phyloP scores from a whole-genome alignment of 2,113 vertebrate genomes.

The Oreochromis tanganicae region DNA sequence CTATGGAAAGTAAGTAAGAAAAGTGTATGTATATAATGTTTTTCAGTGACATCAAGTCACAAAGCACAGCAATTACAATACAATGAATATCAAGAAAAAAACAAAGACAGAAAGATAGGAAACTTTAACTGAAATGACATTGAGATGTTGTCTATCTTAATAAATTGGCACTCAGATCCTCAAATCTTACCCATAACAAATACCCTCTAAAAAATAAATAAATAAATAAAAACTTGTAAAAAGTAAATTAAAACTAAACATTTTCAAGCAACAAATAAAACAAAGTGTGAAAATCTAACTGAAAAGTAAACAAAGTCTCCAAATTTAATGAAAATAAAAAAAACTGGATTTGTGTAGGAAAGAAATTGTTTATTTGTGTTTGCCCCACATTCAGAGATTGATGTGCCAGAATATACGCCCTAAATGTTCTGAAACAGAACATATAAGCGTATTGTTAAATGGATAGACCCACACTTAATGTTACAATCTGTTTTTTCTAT shows the following conservation, averaged over 20 bases:
- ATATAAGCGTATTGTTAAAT: fast-evolving
- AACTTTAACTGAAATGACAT: background rate
- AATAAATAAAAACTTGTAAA: background rate
- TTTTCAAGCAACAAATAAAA: background rate
- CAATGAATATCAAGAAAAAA: background rate
- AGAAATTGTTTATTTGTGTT: background rate
- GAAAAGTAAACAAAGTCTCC: background rate
- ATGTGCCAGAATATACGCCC: background rate
- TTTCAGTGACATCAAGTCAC: background rate
- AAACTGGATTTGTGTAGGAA: background rate
- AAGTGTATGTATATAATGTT: background rate
- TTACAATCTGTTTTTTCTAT: background rate
- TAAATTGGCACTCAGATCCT: background rate
- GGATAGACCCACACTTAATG: background rate
- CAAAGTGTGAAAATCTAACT: background rate
- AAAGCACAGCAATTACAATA: background rate
- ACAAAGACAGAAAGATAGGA: background rate
- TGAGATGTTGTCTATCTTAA: background rate
- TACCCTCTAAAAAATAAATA: background rate
- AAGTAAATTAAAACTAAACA: background rate
- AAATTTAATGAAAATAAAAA: background rate
- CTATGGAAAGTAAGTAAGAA: fast-evolving
- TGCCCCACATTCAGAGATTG: background rate
- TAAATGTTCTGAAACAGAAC: background rate
- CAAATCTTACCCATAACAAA: background rate